A percentile compares a stretch with the other conserved stretches of the same genome.
phyloP scores from a whole-genome alignment of 2,113 vertebrate genomes.

The Spermophilus dauricus region DNA sequence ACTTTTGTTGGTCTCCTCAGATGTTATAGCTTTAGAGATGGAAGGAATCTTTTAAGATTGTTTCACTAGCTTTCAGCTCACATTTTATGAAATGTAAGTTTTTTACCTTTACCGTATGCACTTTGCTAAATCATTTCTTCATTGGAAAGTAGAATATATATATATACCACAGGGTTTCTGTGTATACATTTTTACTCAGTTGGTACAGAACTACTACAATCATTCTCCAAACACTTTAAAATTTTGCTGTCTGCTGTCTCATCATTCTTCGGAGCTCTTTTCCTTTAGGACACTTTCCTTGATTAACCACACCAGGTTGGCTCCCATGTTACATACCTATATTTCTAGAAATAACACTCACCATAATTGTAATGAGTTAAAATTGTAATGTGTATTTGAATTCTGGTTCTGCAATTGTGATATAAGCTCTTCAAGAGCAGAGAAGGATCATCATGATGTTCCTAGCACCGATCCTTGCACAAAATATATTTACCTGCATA shows the following conservation, averaged over 20 bases:
- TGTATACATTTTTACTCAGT: neutral
- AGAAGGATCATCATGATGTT: neutral
- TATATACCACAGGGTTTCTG: neutral
- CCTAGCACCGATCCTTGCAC: neutral
- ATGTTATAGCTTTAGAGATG: neutral
- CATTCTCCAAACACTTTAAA: neutral
- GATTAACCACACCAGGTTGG: neutral
- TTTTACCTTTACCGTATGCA: neutral
- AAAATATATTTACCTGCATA: neutral
- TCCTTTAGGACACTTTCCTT: neutral
- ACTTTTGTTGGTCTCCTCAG: neutral
- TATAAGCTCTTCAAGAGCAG: neutral
- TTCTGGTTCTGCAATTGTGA: neutral
- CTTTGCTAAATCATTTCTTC: neutral
- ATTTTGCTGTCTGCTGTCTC: neutral
- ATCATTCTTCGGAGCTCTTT: neutral
- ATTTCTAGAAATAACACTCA: conserved; percentile 5
- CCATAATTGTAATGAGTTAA: neutral
- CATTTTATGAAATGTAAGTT: conserved; percentile 24
- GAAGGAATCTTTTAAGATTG: neutral
- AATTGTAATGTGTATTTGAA: neutral
- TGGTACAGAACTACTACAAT: neutral
- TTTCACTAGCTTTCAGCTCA: neutral
- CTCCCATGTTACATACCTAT: neutral
- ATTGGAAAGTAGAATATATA: neutral